Evolutionary conservation across 1,140 invertebrate genomes (phyloP).

Genomic region (Eupristina koningsbergeri): DNA sequence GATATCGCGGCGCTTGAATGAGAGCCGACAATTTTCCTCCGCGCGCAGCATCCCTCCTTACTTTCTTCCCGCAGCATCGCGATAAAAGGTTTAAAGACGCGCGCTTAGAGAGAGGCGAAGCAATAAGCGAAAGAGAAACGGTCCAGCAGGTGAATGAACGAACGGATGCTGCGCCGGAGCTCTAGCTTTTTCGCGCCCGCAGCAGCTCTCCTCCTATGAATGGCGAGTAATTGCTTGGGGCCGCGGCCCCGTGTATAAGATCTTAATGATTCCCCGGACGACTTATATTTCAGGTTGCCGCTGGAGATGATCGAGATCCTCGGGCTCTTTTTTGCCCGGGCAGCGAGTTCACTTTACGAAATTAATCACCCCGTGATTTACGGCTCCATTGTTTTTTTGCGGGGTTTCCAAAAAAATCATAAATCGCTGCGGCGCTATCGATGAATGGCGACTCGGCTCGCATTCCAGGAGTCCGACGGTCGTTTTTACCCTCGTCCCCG

Average conservation of each 20-base stretch:
- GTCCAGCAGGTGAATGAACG: neutral
- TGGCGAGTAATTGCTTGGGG: neutral
- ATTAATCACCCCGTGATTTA: neutral
- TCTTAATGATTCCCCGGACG: too few species aligned
- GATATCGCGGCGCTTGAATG: conserved; percentile 27
- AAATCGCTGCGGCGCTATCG: conserved; percentile 52
- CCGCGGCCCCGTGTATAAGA: too few species aligned
- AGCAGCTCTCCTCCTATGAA: neutral
- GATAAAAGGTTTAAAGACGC: conserved; percentile 59
- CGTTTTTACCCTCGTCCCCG: neutral
- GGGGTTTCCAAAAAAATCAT: too few species aligned
- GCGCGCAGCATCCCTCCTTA: conserved; percentile 14
- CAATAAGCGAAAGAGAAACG: conserved; percentile 29
- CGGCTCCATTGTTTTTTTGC: neutral
- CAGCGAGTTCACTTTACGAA: too few species aligned
- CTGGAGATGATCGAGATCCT: too few species aligned
- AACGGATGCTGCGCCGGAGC: conserved; percentile 57
- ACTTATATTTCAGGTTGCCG: neutral
- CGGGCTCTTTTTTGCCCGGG: neutral
- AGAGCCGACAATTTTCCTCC: conserved; percentile 26
- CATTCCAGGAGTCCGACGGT: conserved; percentile 33
- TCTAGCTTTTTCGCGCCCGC: neutral
- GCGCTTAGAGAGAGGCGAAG: conserved; percentile 21
- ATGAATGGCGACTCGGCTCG: too few species aligned
- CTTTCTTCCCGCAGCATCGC: conserved; percentile 51